A percentile compares a stretch with the other conserved stretches of the same genome.
Evolutionary conservation across 2,113 vertebrate genomes (phyloP).

Genomic region (human (Homo sapiens)): GRCh38 chr15:40429001-40429500

Average conservation of each 20-base stretch:
- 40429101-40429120: background rate
- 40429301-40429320: background rate
- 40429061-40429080: background rate
- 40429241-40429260: background rate
- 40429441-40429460: background rate
- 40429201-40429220: background rate
- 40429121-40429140: background rate
- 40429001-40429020: background rate
- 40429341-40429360: background rate
- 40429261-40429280: background rate
- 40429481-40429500: background rate
- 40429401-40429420: background rate
- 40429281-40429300: background rate
- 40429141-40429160: background rate
- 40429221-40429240: background rate
- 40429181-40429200: background rate
- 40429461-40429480: conserved; percentile 5
- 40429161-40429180: background rate
- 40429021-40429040: background rate
- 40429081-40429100: background rate
- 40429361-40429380: background rate
- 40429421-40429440: background rate
- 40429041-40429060: background rate
- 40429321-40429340: background rate
- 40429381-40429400: background rate